Percentiles rank a stretch among this genome's conserved stretches.
Evolutionary conservation across 2,888 invertebrate genomes (phyloP).

Genomic region (Netelia inedita): DNA sequence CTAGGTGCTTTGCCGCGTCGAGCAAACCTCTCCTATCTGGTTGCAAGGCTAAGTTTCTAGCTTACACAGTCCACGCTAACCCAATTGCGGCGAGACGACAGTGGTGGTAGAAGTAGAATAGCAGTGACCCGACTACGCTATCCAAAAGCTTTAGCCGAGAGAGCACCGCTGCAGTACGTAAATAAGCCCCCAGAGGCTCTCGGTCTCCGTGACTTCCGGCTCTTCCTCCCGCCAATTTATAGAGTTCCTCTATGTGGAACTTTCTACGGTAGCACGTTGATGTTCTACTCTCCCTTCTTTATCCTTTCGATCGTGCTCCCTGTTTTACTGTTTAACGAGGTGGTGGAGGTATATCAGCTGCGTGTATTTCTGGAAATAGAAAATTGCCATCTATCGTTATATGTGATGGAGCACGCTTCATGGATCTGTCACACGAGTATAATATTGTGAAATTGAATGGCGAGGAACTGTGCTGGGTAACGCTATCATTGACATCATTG

Average conservation of each 20-base stretch:
- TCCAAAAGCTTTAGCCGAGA: conserved; percentile 41
- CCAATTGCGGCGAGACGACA: conserved; percentile 77
- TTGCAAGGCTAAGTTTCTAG: conserved; percentile 71
- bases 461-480: background rate
- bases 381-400: conserved; percentile 29
- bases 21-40: conserved; percentile 17
- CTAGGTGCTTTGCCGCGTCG: conserved; percentile 27
- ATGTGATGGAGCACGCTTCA: conserved; percentile 27
- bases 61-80: conserved; percentile 73
- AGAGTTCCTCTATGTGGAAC: background rate
- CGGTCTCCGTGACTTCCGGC: conserved; percentile 61
- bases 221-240: conserved; percentile 31
- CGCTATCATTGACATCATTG: conserved; percentile 23
- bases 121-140: conserved; percentile 69
- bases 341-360: background rate
- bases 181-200: conserved; percentile 72
- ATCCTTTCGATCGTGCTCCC: background rate
- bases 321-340: conserved; percentile 2
- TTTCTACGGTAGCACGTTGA: conserved; percentile 14
- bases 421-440: conserved; percentile 7
- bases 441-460: background rate
- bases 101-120: conserved; percentile 65
- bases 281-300: conserved; percentile 29
- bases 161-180: conserved; percentile 70
- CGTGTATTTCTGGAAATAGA: conserved; percentile 31